These are phyloP conservation scores for Oophaga sylvatica DNA, from an alignment of 2,797 vertebrate genomes.

Conservation along the genomic window DNA sequence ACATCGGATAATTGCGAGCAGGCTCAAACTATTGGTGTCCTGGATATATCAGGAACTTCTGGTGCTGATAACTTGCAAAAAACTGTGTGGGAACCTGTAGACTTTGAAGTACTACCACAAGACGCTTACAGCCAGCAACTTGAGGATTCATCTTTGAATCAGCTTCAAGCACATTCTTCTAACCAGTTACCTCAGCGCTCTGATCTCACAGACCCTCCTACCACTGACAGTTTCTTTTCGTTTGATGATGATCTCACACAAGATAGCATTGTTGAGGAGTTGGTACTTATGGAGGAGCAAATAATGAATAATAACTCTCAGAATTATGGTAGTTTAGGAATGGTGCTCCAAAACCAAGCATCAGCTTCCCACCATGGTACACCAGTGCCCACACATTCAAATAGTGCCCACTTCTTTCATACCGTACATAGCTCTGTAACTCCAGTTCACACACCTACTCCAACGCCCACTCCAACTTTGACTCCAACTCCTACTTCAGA, in stretches of 20 bases:
- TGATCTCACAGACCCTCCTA: conserved; percentile 85
- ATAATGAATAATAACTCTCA: conserved; percentile 88
- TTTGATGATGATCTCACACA: conserved; percentile 98
- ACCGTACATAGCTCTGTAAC: conserved; percentile 82
- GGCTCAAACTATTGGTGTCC: conserved; percentile 72
- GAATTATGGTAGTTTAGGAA: conserved; percentile 80
- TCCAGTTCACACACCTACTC: conserved; percentile 83
- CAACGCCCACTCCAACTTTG: conserved; percentile 85
- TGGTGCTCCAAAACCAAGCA: conserved; percentile 79
- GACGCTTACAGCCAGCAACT: conserved; percentile 73
- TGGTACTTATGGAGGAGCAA: conserved; percentile 98
- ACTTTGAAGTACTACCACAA: conserved; percentile 75
- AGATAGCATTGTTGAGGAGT: conserved; percentile 97
- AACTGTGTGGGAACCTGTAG: conserved; percentile 75
- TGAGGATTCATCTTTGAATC: conserved; percentile 75
- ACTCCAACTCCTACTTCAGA: conserved; percentile 91
- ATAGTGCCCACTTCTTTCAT: conserved; percentile 81
- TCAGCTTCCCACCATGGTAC: conserved; percentile 74
- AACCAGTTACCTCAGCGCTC: conserved; percentile 81
- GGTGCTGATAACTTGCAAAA: conserved; percentile 81
- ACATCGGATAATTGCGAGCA: conserved; percentile 72
- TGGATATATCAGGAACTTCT: conserved; percentile 73
- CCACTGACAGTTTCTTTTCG: conserved; percentile 89
- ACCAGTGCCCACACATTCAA: conserved; percentile 75
- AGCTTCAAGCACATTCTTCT: conserved; percentile 78